These are phyloP conservation scores for Syrmaticus mikado DNA, from an alignment of 2,113 vertebrate species.

Conservation along the genomic window DNA sequence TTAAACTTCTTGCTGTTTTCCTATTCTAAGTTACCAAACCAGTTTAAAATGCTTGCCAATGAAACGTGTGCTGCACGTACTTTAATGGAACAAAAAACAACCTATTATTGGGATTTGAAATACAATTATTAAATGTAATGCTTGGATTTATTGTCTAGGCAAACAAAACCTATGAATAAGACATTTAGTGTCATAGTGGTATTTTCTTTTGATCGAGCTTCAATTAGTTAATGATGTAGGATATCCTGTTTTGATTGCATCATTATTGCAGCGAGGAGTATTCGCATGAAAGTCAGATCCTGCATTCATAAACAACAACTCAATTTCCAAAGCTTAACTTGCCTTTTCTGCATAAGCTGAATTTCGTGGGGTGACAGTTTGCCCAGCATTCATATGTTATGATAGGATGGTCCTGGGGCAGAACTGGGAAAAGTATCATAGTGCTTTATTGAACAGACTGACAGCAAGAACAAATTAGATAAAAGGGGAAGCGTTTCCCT, in stretches of 20 bases:
- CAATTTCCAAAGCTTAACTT: background rate
- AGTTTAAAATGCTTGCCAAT: constrained; percentile 12
- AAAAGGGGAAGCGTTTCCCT: background rate
- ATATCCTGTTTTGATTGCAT: constrained; percentile 31
- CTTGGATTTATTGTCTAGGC: constrained; percentile 73
- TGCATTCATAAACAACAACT: background rate
- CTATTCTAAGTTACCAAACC: background rate
- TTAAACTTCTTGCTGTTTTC: constrained; percentile 32
- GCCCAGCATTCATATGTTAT: background rate
- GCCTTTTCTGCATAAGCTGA: background rate
- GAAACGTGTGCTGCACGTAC: background rate
- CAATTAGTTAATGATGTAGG: constrained; percentile 41
- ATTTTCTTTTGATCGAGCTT: constrained; percentile 39
- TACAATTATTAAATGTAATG: constrained; percentile 44
- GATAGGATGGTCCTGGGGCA: background rate
- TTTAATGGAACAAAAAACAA: constrained; percentile 2
- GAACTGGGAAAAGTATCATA: background rate
- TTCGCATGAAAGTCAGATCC: constrained; percentile 2
- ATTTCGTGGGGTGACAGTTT: background rate
- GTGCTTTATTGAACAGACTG: background rate
- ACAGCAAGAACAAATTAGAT: background rate
- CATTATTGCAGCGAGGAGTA: background rate
- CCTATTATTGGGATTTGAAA: constrained; percentile 53
- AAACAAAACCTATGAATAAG: constrained; percentile 51
- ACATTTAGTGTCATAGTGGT: background rate